Evolutionary conservation across 2,113 vertebrate species (phyloP), one percentile per base, ranked within the genome.

Genomic region (Casuarius casuarius): DNA sequence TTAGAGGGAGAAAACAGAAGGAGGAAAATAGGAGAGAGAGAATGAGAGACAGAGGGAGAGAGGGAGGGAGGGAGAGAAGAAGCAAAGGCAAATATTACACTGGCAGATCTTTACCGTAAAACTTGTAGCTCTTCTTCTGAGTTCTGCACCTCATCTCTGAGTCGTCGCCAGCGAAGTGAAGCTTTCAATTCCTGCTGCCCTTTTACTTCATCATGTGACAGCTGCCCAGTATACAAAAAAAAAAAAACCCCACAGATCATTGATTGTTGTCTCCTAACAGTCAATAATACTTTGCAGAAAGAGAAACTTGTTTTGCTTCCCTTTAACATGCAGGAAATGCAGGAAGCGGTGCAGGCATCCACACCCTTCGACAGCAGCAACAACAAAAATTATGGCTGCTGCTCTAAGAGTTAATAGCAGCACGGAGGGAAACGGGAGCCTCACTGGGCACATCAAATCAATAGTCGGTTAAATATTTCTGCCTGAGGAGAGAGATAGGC

Each of bases 81-180:
- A 5, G 12, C 17, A 73, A 78, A 89, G 48, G 7, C 2, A 8
- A 63, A 17, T 12, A 76, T 26, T 40, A n/a, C 19, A 40, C 14
- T 66, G 10, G 58, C 35, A 63, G 44, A 66, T 10, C 42, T 56
- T 95, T 98, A 99, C 99, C 99, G 99, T 95, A 99, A 98, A 95
- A 99, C 98, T 95, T 99, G 99, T 88, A 99, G 98, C 71, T 99
- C 98, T 94, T 99, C 98, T 28, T 98, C 98, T 28, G 99, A 99
- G 96, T 99, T 99, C 94, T 97, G 98, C n/a, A 99, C 81, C 95
- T 99, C 99, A 22, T 99, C 99, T 87, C 95, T 98, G 78, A 99
- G 98, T 87, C 99, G 95, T 63, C 77, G 98, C 99, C 99, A 99
- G 81, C 98, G 98, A 92, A 99, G 97, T 85, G 99, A 97, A 22